phyloP scores from a whole-genome alignment of 2,888 invertebrate genomes.

The Cordilura impudica region DNA sequence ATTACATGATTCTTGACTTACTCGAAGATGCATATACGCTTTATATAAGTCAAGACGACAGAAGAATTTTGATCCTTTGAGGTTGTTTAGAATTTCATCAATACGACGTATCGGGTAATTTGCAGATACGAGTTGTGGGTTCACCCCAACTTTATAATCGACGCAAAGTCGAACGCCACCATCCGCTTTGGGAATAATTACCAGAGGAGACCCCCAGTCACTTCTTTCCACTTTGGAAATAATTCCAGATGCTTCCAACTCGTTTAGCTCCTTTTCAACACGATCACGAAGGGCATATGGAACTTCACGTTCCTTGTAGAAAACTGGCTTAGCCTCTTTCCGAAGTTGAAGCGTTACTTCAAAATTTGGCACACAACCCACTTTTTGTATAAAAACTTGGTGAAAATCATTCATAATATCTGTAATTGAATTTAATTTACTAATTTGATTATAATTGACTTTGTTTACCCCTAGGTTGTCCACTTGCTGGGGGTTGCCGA shows the following conservation, averaged over 20 bases:
- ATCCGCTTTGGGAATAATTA: too few species aligned
- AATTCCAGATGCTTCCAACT: too few species aligned
- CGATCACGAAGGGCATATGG: slow-evolving; percentile 43
- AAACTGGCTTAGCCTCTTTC: slow-evolving; percentile 1
- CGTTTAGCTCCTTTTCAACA: too few species aligned
- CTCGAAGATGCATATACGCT: too few species aligned
- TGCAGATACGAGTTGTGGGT: slow-evolving; percentile 13
- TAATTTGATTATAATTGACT: too few species aligned
- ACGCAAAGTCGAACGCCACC: too few species aligned
- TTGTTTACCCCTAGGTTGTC: background rate
- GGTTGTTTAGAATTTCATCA: too few species aligned
- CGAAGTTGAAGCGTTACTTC: slow-evolving; percentile 31
- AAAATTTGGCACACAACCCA: slow-evolving; percentile 32
- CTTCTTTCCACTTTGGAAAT: slow-evolving; percentile 28
- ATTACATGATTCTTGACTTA: too few species aligned
- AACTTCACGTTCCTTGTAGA: slow-evolving; percentile 45
- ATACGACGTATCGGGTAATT: too few species aligned
- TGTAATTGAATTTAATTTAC: background rate
- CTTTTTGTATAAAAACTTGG: slow-evolving; percentile 19
- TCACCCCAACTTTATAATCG: slow-evolving; percentile 39
- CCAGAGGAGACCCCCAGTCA: slow-evolving; percentile 42
- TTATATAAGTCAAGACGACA: too few species aligned
- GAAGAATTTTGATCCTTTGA: too few species aligned
- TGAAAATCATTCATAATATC: slow-evolving; percentile 2
- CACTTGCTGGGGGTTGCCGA: slow-evolving; percentile 15